A percentile compares a stretch with the other conserved stretches of the same genome.
Conservation (phyloP, 2,888 invertebrate species). For the Tetropium fuscum region DNA sequence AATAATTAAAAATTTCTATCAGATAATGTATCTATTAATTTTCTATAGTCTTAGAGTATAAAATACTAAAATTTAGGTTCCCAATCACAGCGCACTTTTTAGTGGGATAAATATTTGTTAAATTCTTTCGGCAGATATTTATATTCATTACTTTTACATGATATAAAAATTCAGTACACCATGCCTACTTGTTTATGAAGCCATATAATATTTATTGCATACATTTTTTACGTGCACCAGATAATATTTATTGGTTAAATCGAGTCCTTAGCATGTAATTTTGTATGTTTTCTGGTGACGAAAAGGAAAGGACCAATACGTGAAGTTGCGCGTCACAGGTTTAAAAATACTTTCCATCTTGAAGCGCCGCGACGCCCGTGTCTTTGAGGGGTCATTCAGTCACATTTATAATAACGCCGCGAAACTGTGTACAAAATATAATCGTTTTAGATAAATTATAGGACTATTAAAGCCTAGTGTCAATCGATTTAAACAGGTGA, state of each 20-base stretch:
- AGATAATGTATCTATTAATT: too few species aligned
- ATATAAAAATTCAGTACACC: too few species aligned
- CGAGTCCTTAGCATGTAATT: conserved; percentile 28
- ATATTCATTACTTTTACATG: too few species aligned
- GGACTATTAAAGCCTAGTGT: not conserved
- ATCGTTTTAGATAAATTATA: not conserved
- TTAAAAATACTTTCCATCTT: conserved; percentile 56
- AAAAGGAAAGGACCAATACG: conserved; percentile 44
- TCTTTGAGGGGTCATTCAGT: conserved; percentile 54
- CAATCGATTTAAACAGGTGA: not conserved
- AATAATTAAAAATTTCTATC: too few species aligned
- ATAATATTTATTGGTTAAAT: conserved; percentile 15
- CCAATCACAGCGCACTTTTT: too few species aligned
- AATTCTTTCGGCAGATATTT: too few species aligned
- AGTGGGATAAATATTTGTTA: too few species aligned
- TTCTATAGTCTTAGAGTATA: too few species aligned
- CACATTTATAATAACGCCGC: conserved; percentile 39
- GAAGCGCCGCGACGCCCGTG: conserved; percentile 53
- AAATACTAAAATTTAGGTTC: too few species aligned
- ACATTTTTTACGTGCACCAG: not conserved
- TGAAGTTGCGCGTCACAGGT: conserved; percentile 46
- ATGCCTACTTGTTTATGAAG: too few species aligned
- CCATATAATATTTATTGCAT: conserved; percentile 15
- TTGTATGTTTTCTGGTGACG: conserved; percentile 57
- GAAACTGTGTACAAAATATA: conserved; percentile 23